Base-by-base conservation (phyloP, 2,888 invertebrate genomes). In the Nematopogon swammerdamellus region DNA sequence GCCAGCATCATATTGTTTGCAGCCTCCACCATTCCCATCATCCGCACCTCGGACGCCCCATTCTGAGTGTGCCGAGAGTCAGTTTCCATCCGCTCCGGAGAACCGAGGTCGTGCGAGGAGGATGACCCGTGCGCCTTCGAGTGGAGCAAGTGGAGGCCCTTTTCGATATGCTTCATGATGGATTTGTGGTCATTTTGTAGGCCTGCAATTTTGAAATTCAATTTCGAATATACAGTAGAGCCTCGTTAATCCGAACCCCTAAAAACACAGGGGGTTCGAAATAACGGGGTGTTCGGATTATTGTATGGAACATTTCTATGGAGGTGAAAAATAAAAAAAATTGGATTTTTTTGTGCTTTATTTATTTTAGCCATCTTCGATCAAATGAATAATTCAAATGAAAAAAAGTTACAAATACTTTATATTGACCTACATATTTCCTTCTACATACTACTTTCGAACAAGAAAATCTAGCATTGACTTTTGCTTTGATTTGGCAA, bases 111-210 rank as follows among this genome's bases (percentile, higher is more conserved):
- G 4, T 55, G 19, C 1, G 63, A 57, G 2, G 65, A 54, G 2
- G 56, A 56, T 46, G 59, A 56, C 17, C 60, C 58, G 1, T 58
- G 57, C 1, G 60, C 57, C 10, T 83, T 69, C 1, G 80, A 64
- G 57, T 89, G 87, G 1, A 89, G 76, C 52, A 83, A 82, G 51
- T 85, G 82, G 6, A 96, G 69, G 1, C 88, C 88, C 55, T 81
- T 74, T 64, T 96, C 95, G 57, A 97, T 95, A 63, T 86, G 82
- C 55, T 85, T 85, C 89, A 95, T 94, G 29, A 96, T 52, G 1
- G 75, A 81, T 66, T 90, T 92, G 63, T 92, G 88, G 69, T 97
- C 97, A 74, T 95, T 97, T 71, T 90, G 91, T 18, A 95, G 79
- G 65, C 88, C 92, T 92, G 60, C 11, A 62, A 59, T 46, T 45